Evolutionary conservation across 2,888 invertebrate species (phyloP), one percentile per base, ranked within the genome.

Genomic region (Holacanthella duospinosa): DNA sequence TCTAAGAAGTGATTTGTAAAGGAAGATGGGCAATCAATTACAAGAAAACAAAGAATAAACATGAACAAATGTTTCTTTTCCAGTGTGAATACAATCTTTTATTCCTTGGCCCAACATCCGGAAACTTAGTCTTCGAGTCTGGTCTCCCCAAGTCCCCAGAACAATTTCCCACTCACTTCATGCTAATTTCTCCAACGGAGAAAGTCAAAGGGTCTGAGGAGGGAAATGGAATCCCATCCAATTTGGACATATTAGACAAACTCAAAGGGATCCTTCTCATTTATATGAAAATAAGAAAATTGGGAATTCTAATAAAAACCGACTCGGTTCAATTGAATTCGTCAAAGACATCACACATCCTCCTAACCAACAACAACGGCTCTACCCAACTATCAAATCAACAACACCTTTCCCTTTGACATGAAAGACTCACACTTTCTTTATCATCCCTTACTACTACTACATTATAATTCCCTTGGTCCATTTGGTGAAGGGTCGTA

Each of bases 11-110:
- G 16, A 21, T 21, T n/a, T 12, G 55, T 26, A 27, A 55, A 55
- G 4, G 25, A 60, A 68, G 68, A 67, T 68, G 71, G 72, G 73
- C 73, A 73, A 73, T 73, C 73, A 73, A 69, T 69, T 66, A 70
- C 65, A 48, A 9, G 21, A 48, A 48, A 48, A 48, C 21, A 48
- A 48, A 48, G n/a, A 48, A 48, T 48, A 48, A 48, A 48, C 48
- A 48, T 9, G 64, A 67, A 71, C 69, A 69, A 71, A 73, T 69
- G 68, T 71, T 71, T 73, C 68, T 70, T 70, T 72, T 73, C 67
- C 72, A 71, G 66, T 69, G 69, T 64, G 67, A 69, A 68, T 36
- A 36, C 21, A 48, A 48, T n/a, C n/a, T 9, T n/a, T 21, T 21
- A 16, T 48, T 48, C 36, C 16, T 36, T 36, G 9, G 16, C 16